These are phyloP conservation scores for Caenorhabditis zanzibari DNA, from an alignment of 2,888 invertebrate species.

Conservation along the genomic window DNA sequence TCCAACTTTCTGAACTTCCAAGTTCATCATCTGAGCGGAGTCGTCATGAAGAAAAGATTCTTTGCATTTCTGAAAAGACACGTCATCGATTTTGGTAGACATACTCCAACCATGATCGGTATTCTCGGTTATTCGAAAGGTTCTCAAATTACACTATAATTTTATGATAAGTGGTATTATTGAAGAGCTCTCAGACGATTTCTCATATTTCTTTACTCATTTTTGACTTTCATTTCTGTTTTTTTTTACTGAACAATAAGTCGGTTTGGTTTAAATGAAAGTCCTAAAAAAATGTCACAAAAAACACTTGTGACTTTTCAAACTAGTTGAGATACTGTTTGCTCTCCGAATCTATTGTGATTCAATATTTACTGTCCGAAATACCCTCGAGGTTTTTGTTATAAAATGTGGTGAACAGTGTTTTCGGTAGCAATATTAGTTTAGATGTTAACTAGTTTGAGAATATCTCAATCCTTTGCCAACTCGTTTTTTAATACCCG, in stretches of 20 bases:
- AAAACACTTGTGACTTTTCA: too few species aligned
- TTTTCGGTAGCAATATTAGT: not conserved
- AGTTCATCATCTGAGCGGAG: not conserved
- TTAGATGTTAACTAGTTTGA: not conserved
- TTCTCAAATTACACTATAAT: constrained; percentile 6
- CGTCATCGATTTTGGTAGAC: constrained; percentile 7
- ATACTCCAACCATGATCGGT: not conserved
- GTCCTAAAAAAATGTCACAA: not conserved
- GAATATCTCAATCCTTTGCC: not conserved
- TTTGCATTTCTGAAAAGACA: constrained; percentile 43
- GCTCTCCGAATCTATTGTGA: not conserved
- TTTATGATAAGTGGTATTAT: constrained; percentile 14
- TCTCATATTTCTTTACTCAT: constrained; percentile 24
- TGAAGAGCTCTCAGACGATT: not conserved
- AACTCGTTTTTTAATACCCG: too few species aligned
- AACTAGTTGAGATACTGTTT: not conserved
- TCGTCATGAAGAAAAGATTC: constrained; percentile 28
- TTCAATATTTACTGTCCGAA: not conserved
- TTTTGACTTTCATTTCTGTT: not conserved
- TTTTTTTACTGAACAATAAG: not conserved
- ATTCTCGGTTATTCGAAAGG: not conserved
- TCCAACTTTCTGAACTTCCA: not conserved
- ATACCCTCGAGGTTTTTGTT: not conserved
- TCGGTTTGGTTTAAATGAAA: not conserved
- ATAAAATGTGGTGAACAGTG: not conserved